Evolutionary conservation across 2,113 vertebrate genomes (phyloP).

Genomic region (Tragulus kanchil): DNA sequence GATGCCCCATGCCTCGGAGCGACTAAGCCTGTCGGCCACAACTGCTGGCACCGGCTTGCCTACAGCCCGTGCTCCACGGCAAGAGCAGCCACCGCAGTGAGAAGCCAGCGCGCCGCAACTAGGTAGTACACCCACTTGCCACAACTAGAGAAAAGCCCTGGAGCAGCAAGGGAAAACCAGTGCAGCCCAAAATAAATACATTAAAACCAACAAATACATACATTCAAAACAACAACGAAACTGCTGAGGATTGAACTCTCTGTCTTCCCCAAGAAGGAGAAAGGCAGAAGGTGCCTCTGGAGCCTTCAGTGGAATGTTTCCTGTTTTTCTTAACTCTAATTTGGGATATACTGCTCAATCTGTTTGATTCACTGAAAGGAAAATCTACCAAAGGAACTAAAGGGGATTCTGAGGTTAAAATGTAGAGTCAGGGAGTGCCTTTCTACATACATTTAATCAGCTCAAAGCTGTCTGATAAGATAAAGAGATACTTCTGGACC

Average conservation of each 20-base stretch:
- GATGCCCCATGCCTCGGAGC: background rate
- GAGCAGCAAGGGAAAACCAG: background rate
- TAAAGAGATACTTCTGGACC: background rate
- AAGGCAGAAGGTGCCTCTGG: background rate
- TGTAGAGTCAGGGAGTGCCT: background rate
- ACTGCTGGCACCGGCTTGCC: background rate
- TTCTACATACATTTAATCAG: background rate
- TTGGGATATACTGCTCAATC: background rate
- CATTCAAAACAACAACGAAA: background rate
- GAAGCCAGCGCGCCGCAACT: background rate
- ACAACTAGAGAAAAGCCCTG: background rate
- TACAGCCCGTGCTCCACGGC: background rate
- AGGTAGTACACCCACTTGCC: background rate
- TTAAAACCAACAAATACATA: background rate
- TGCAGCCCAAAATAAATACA: background rate
- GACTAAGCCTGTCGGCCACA: background rate
- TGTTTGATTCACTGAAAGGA: background rate
- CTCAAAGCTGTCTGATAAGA: background rate
- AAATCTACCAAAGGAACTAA: background rate
- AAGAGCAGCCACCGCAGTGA: background rate
- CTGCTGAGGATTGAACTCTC: background rate
- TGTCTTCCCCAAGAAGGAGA: background rate
- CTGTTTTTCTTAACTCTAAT: background rate
- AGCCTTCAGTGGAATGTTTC: background rate
- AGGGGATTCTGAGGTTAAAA: background rate